Percentiles rank a stretch among this genome's conserved stretches.
phyloP scores from a whole-genome alignment of 2,888 invertebrate genomes.

The Chirona hameri region DNA sequence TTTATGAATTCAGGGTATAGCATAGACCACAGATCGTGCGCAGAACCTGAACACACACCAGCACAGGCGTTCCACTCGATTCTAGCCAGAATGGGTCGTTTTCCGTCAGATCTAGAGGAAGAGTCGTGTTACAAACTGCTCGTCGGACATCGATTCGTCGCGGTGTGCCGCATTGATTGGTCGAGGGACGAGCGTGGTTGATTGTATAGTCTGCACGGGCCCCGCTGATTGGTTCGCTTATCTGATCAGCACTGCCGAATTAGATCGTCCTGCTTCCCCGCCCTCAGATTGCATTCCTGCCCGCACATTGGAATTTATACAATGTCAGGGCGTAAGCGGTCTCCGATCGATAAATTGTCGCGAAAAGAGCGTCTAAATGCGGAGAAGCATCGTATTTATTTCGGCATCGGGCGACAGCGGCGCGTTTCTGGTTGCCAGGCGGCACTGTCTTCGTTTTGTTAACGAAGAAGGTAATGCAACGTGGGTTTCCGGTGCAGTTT shows the following conservation, averaged over 20 bases:
- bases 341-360: not conserved
- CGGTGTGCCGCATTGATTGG: conserved; percentile 8
- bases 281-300: too few species aligned
- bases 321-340: not conserved
- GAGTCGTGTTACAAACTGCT: not conserved
- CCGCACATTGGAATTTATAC: not conserved
- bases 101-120: not conserved
- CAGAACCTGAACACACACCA: too few species aligned
- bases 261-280: not conserved
- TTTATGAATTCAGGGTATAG: too few species aligned
- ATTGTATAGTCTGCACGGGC: not conserved
- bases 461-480: too few species aligned
- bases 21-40: too few species aligned
- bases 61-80: too few species aligned
- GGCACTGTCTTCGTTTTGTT: too few species aligned
- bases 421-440: too few species aligned
- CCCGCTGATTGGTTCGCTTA: conserved; percentile 9
- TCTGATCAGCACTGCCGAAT: conserved; percentile 3
- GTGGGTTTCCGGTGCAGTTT: too few species aligned
- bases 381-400: too few species aligned
- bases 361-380: not conserved
- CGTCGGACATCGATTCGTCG: not conserved
- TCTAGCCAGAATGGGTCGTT: too few species aligned
- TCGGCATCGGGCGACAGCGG: too few species aligned
- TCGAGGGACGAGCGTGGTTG: not conserved